Evolutionary conservation across 2,797 vertebrate species (phyloP), one percentile per base, ranked within the genome.

Genomic region (Hypotaenidia philippensis): DNA sequence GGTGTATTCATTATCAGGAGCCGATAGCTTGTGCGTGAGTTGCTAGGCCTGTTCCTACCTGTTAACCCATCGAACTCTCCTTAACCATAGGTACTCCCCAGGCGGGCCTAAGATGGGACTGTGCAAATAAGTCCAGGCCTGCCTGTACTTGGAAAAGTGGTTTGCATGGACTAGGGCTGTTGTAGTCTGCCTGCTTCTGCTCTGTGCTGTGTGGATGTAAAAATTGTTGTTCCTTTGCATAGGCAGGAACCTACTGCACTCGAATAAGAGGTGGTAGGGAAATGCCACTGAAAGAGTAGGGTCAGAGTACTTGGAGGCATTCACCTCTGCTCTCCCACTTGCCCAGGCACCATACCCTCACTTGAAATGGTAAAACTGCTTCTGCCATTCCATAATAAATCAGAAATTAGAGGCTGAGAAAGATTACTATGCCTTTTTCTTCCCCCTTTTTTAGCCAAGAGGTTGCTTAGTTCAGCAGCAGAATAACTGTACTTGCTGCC

Each of bases 11-110:
- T 17, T 78, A 32, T 7, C 17, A 7, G 57, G 15, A 81, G 8
- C 21, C 0, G 0, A 13, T 14, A 71, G 23, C 25, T 71, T 14
- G 8, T 16, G 11, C 0, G 0, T 6, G 29, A 4, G 23, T 40
- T 68, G 31, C 23, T 80, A 34, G 65, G 29, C 40, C 34, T 69
- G 32, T 32, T 80, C 80, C 87, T 65, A 32, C 53, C 5, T 38
- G 7, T 75, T 81, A 50, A 56, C 26, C 6, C n/a, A 3, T 27
- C 23, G 75, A 10, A 27, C 29, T 61, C 41, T 41, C 26, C 8
- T 34, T 83, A 71, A 27, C 32, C 13, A 0, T 5, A 53, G 29
- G 21, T 57, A 5, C 25, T 69, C 7, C 59, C 34, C n/a, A 60
- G 6, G 22, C 57, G 65, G n/a, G 21, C 22, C 0, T 19, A 16